Evolutionary conservation across 2,888 invertebrate species (phyloP).

Genomic region (Petrolisthes cinctipes): DNA sequence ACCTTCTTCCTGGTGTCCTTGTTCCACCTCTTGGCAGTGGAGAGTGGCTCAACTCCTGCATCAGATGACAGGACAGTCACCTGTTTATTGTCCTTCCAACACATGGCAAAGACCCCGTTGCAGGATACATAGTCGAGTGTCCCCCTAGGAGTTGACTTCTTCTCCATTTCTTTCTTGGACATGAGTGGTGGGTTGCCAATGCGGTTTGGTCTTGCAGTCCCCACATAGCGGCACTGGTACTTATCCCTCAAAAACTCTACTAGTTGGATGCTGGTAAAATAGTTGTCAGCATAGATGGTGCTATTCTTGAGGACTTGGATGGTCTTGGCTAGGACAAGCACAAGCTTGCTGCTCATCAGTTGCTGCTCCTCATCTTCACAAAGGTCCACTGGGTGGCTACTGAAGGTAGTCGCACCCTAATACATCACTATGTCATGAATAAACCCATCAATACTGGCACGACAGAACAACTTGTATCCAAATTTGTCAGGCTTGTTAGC

Average conservation of each 20-base stretch:
- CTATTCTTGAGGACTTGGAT: slow-evolving; percentile 15
- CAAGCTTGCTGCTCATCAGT: not conserved
- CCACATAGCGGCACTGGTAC: not conserved
- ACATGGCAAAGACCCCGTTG: slow-evolving; percentile 34
- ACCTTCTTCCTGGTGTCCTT: slow-evolving; percentile 19
- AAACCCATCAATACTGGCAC: slow-evolving; percentile 18
- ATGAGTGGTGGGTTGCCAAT: slow-evolving; percentile 17
- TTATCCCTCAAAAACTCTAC: slow-evolving; percentile 2
- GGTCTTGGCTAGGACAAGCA: slow-evolving; percentile 6
- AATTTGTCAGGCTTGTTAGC: slow-evolving; percentile 24
- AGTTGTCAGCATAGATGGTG: slow-evolving; percentile 48
- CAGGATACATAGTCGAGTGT: slow-evolving; percentile 17
- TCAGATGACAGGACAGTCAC: slow-evolving; percentile 40
- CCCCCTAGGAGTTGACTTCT: slow-evolving; percentile 19
- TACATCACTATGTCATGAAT: slow-evolving; percentile 34
- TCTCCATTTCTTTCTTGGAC: slow-evolving; percentile 7
- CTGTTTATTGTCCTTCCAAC: slow-evolving; percentile 37
- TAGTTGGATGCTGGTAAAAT: slow-evolving; percentile 26
- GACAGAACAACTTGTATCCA: slow-evolving; percentile 48
- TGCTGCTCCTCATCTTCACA: not conserved
- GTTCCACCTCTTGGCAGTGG: not conserved
- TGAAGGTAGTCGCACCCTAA: slow-evolving; percentile 26
- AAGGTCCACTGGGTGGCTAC: slow-evolving; percentile 23
- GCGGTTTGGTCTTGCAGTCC: slow-evolving; percentile 22
- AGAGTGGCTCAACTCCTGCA: slow-evolving; percentile 19